Base-by-base conservation (phyloP, 1,140 invertebrate species). In the Leptinotarsa undecemlineata region DNA sequence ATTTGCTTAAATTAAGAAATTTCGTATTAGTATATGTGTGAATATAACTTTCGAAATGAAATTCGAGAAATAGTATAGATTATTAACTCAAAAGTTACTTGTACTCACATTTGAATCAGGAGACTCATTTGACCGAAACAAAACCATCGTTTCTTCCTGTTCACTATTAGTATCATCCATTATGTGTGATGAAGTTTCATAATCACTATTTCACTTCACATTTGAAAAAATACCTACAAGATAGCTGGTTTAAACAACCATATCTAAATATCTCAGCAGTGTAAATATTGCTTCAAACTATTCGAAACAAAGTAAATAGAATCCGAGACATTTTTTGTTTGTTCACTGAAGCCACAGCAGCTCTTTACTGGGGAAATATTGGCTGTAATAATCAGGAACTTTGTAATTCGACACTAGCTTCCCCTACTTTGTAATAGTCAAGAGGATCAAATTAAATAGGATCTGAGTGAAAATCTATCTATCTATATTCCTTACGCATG, bases 401-500 rank as follows among this genome's bases (percentile, higher is more conserved):
- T 17, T 33, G 64, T 67, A 67, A 67, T 33, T 26, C 42, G 64
- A 67, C 26, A 21, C 64, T 67, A 57, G 51, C n/a, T 57, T 57
- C 64, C 64, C 64, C 42, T 33, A 42, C 64, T 21, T 42, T 17
- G 17, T 67, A n/a, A 11, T 67, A 67, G 42, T 33, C 23, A 42
- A 67, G 64, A 67, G 26, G 23, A 42, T 67, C 64, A 67, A 67
- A 67, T 67, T 67, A 15, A 42, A 67, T 67, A 21, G 64, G 64
- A n/a, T 57, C 3, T n/a, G 3, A 57, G 51, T 57, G 64, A 42
- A 67, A 67, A 67, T 67, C 23, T 67, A 67, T 67, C 64, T 67
- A 42, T 67, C 64, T 23, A 67, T 67, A 67, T 67, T 42, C 64
- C n/a, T 67, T 67, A 23, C 8, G 64, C 64, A 67, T 67, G 64